Evolutionary conservation across 1,140 invertebrate species (phyloP), one percentile per base, ranked within the genome.

Genomic region (Drosophila pectinifera): DNA sequence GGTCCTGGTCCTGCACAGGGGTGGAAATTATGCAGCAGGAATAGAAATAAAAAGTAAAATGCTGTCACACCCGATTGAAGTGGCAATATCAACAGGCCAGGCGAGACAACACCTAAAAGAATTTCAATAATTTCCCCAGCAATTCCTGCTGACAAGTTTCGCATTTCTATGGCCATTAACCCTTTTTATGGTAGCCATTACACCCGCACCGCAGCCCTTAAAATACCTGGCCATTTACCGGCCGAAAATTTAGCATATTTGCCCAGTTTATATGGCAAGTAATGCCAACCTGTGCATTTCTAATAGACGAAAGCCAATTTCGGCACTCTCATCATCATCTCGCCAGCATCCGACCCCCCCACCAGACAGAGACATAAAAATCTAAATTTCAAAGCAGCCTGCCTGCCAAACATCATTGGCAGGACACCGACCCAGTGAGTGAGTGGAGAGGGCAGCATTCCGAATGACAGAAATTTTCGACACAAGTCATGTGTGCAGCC

Each of bases 371-470:
- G 83, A 55, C 79, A 77, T 88, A 88, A 88, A 86, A 88, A 88
- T 88, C 83, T 89, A 88, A 88, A 88, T 88, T 88, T 88, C 84
- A 89, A 89, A 88, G 83, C 80, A 83, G 70, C 68, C 73, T 38
- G 48, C 49, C 49, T 72, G 51, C 69, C 53, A 46, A 77, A 76
- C 74, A 55, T 36, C 76, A 73, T 41, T 58, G 79, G 51, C 46
- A 56, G 42, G 26, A 26, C 28, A 36, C 31, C 31, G 48, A 34
- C 48, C 28, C 28, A 7, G 48, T 20, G 28, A 42, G 16, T 61
- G 31, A 22, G n/a, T n/a, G 20, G 42, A 13, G 10, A 22, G 34
- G 20, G 38, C 62, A 65, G 63, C 83, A 69, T 59, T 88, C 59
- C 78, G 75, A 83, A 80, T 88, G 83, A 88, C 83, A 88, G 84